phyloP scores from a whole-genome alignment of 1,140 invertebrate genomes.

The Saccostrea glomerata region DNA sequence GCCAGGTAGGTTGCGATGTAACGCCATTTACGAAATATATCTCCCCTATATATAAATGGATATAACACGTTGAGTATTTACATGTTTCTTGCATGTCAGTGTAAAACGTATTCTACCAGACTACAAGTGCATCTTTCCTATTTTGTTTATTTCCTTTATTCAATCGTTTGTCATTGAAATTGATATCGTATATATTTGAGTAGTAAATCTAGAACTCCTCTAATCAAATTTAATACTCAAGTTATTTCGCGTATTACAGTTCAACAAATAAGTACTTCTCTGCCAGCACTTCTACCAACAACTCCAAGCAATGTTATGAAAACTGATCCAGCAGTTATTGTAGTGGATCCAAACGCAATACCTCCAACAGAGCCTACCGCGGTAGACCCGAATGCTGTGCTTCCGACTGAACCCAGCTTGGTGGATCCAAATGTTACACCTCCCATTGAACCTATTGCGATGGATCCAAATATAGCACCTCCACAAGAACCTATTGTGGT shows the following conservation, averaged over 20 bases:
- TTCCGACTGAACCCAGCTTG: neutral
- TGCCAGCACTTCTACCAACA: neutral
- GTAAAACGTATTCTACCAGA: neutral
- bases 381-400: neutral
- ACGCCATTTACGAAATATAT: neutral
- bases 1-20: conserved; percentile 15
- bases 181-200: too few relatives aligned
- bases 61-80: neutral
- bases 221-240: neutral
- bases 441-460: neutral
- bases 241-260: conserved; percentile 6
- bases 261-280: neutral
- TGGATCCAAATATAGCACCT: neutral
- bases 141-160: too few relatives aligned
- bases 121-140: too few relatives aligned
- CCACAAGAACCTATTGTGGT: neutral
- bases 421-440: neutral
- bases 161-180: too few relatives aligned
- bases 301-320: neutral
- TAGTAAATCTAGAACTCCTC: too few relatives aligned
- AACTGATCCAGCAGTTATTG: neutral
- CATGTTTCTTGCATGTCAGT: neutral
- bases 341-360: neutral
- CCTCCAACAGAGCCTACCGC: neutral
- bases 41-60: neutral